Evolutionary conservation across 2,113 vertebrate genomes (phyloP).

Genomic region (Nyctibius bracteatus): DNA sequence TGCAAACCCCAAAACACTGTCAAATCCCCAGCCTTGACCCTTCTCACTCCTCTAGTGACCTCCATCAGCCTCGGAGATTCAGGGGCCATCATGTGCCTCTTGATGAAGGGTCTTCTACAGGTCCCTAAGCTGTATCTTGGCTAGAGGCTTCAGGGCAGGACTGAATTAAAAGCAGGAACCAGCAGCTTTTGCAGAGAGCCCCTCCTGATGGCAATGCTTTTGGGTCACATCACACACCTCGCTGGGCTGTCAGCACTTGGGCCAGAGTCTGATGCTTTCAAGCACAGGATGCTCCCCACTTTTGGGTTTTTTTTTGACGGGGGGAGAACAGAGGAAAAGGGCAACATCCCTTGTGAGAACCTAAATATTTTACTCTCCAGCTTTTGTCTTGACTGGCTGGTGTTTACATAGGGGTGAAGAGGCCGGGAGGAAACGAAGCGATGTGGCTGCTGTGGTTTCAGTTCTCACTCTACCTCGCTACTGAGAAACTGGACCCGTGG

Average conservation of each 20-base stretch:
- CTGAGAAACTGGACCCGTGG: conserved; percentile 10
- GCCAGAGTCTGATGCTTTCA: not conserved
- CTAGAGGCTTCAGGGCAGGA: not conserved
- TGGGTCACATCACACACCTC: not conserved
- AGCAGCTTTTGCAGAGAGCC: not conserved
- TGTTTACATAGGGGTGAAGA: not conserved
- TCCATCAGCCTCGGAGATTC: not conserved
- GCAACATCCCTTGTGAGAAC: not conserved
- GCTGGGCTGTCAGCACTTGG: fast-evolving
- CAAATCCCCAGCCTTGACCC: not conserved
- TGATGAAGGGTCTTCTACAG: not conserved
- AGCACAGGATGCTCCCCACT: not conserved
- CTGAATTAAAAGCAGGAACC: not conserved
- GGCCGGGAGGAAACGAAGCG: not conserved
- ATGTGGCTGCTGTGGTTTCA: conserved; percentile 40
- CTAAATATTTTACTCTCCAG: not conserved
- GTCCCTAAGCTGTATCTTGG: not conserved
- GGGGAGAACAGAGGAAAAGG: not conserved
- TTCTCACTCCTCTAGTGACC: not conserved
- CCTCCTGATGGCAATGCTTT: not conserved
- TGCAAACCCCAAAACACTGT: not conserved
- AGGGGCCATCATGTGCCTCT: not conserved
- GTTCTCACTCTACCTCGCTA: conserved; percentile 53
- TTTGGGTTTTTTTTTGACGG: not conserved
- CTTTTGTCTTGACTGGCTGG: not conserved